phyloP scores from a whole-genome alignment of 2,888 invertebrate species.

The Dasysyrphus tricinctus region DNA sequence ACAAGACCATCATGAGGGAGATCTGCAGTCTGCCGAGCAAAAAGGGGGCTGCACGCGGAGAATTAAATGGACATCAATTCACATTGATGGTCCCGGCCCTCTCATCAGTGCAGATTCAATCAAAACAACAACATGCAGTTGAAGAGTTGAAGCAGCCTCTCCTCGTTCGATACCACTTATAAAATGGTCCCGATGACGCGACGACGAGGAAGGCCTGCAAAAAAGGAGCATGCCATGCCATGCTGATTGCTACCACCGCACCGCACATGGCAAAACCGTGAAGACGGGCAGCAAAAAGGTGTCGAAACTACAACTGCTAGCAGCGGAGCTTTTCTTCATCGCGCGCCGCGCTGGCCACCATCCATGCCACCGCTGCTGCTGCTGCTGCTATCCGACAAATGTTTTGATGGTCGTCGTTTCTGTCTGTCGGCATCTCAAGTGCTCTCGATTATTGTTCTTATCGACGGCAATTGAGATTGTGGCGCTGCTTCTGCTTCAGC shows the following conservation, averaged over 20 bases:
- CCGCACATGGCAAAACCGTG: constrained; percentile 54
- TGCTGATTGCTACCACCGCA: not conserved
- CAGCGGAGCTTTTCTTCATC: constrained; percentile 24
- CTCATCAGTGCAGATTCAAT: constrained; percentile 73
- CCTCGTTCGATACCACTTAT: constrained; percentile 56
- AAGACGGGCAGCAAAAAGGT: constrained; percentile 64
- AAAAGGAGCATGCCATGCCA: constrained; percentile 34
- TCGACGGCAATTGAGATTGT: constrained; percentile 72
- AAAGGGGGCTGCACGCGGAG: constrained; percentile 52
- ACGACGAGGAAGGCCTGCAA: not conserved
- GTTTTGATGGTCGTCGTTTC: constrained; percentile 65
- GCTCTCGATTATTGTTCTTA: constrained; percentile 73
- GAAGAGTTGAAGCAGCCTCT: constrained; percentile 39
- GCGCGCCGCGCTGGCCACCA: too few relatives aligned
- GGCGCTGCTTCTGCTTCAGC: constrained; percentile 52
- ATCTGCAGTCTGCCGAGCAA: not conserved
- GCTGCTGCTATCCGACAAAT: not conserved
- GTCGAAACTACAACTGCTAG: constrained; percentile 62
- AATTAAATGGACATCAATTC: constrained; percentile 72
- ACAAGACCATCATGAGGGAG: constrained; percentile 23
- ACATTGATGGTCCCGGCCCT: constrained; percentile 67
- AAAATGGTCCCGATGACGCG: constrained; percentile 38
- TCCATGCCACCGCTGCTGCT: not conserved
- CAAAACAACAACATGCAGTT: constrained; percentile 67
- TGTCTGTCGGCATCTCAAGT: constrained; percentile 75